These are phyloP conservation scores for Heliothis subflexa DNA, from an alignment of 1,140 invertebrate genomes.

Conservation along the genomic window DNA sequence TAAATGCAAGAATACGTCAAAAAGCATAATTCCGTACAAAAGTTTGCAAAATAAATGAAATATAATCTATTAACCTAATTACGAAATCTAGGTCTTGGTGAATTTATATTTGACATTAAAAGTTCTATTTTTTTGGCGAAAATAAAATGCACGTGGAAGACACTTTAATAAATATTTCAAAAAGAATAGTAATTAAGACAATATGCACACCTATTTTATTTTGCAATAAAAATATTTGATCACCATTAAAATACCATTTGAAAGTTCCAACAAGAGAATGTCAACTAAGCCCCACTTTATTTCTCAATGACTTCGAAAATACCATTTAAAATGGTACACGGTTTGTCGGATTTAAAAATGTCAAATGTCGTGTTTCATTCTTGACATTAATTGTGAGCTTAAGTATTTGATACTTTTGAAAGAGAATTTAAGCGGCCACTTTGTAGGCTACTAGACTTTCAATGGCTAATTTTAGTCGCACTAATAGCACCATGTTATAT, in stretches of 20 bases:
- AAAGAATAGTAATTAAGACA: no score
- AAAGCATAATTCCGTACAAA: no score
- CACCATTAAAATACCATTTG: neutral
- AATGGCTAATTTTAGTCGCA: slow-evolving; percentile 35
- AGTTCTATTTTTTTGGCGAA: no score
- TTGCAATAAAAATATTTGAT: neutral
- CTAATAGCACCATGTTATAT: slow-evolving; percentile 34
- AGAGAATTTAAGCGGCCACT: slow-evolving; percentile 33
- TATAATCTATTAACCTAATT: no score
- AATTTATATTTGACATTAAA: no score
- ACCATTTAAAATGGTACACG: slow-evolving; percentile 16
- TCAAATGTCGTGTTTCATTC: slow-evolving; percentile 44
- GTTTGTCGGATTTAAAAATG: slow-evolving; percentile 39
- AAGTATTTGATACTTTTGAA: slow-evolving; percentile 46
- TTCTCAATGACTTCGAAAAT: slow-evolving; percentile 18
- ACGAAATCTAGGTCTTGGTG: no score
- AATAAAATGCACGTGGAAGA: no score
- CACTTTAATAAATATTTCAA: no score
- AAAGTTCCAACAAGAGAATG: neutral
- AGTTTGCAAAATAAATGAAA: no score
- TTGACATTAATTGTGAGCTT: slow-evolving; percentile 39
- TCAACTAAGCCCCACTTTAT: slow-evolving; percentile 24
- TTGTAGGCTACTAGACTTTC: neutral
- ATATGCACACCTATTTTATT: no score
- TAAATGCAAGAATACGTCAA: no score